These are phyloP conservation scores for Speoplatyrhinus poulsoni DNA, from an alignment of 2,113 vertebrate genomes.

Conservation along the genomic window DNA sequence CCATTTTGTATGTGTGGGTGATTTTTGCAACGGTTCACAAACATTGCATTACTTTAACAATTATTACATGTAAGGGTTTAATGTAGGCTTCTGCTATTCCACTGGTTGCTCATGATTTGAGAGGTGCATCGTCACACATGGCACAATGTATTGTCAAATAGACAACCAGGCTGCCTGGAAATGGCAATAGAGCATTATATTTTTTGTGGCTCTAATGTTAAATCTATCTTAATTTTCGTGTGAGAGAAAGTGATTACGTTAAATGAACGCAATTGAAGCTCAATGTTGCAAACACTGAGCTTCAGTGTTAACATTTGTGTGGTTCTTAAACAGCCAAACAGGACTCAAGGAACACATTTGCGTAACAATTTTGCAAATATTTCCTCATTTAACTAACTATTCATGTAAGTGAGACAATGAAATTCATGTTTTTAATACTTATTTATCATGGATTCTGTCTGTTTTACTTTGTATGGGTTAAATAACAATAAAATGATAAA, in stretches of 20 bases:
- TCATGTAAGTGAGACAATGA: neutral
- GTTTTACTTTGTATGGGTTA: constrained; percentile 46
- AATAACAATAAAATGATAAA: constrained; percentile 63
- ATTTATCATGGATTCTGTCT: constrained; percentile 59
- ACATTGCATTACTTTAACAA: neutral
- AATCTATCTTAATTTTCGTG: neutral
- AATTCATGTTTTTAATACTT: constrained; percentile 42
- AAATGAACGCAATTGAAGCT: neutral
- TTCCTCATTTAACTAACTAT: constrained; percentile 4
- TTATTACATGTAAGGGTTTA: no score
- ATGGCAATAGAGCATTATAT: neutral
- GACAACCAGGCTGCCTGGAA: constrained; percentile 2
- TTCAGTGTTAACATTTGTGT: neutral
- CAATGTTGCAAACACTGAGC: no score
- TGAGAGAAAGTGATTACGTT: no score
- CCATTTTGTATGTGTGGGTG: no score
- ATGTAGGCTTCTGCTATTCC: no score
- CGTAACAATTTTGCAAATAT: neutral
- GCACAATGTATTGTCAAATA: no score
- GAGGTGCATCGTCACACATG: no score
- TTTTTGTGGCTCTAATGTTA: neutral
- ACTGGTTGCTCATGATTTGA: no score
- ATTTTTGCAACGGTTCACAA: constrained; percentile 7
- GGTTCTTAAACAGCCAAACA: constrained; percentile 1
- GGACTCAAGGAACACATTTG: neutral